Base-by-base conservation (phyloP, 2,888 invertebrate genomes). In the Bedellia somnulentella region DNA sequence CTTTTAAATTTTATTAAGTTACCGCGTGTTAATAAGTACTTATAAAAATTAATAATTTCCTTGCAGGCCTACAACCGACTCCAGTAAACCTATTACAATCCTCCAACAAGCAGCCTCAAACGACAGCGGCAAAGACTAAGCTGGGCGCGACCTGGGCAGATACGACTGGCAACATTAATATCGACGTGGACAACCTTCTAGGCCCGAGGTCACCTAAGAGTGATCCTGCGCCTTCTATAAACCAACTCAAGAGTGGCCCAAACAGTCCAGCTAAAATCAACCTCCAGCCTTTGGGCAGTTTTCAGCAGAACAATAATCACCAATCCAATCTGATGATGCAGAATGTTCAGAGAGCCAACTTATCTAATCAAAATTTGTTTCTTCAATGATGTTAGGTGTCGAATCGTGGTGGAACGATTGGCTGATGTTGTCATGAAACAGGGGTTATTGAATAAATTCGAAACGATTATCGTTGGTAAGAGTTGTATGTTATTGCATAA, bases 171-270 rank as follows among this genome's bases (percentile, higher is more conserved):
- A 5, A 24, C 32, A 15, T 17, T 17, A 22, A 22, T 33, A 29
- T n/a, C n/a, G 30, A 31, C 21, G 31, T 30, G 27, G 31, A 33
- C 30, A 32, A 22, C 17, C 30, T 15, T 4, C 30, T 24, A 3
- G 8, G 15, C 8, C 9, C n/a, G 12, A 10, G 86, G 34, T 68
- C 79, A 6, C 85, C 84, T 29, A 80, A 82, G 40, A 55, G 68
- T 4, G 81, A 79, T 5, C 81, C 84, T 1, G 86, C 90, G 1
- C 92, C 87, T 0, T 82, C 87, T 17, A 94, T 95, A 83, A 95
- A 94, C 67, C 93, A 94, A 50, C 63, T 95, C 31, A 90, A 89
- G 37, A 85, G 82, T 30, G 85, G 78, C 49, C 85, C 85, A 1
- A 81, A 80, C 35, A 86, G 85, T 43, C 89, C 86, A 0, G 60